Conservation (phyloP, 2,888 invertebrate genomes). For the Tyria jacobaeae region DNA sequence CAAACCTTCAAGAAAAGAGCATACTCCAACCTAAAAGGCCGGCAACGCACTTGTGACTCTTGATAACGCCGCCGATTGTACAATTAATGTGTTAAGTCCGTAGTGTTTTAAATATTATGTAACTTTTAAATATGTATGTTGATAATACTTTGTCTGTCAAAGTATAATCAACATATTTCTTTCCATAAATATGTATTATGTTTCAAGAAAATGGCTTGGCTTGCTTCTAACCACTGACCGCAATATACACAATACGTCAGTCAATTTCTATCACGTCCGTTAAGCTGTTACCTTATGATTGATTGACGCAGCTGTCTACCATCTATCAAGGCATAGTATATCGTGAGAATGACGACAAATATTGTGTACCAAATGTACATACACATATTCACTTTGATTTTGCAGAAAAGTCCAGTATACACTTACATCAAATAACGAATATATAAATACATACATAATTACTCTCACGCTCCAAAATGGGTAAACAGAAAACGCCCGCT, state of each 20-base stretch:
- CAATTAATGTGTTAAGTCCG: no score
- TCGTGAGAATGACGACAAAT: not conserved
- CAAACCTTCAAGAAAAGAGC: no score
- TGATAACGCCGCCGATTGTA: no score
- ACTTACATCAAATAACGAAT: no score
- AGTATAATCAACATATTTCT: not conserved
- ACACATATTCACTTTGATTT: not conserved
- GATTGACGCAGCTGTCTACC: not conserved
- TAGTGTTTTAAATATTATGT: no score
- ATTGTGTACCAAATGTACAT: not conserved
- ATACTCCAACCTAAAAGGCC: no score
- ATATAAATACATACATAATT: no score
- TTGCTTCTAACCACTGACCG: not conserved
- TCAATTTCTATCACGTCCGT: constrained; percentile 7
- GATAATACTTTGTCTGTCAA: not conserved
- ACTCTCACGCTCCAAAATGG: no score
- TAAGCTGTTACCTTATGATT: not conserved
- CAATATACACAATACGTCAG: constrained; percentile 5
- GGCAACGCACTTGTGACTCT: no score
- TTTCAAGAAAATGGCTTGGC: not conserved
- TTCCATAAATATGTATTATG: not conserved
- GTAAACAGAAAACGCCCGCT: no score
- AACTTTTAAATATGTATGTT: no score
- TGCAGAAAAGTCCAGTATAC: not conserved
- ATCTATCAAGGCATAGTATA: not conserved